A percentile compares a stretch with the other conserved stretches of the same genome.
Conservation (phyloP, 92 coral and sea anemone genomes). For the Phenganax stokvisi region DNA sequence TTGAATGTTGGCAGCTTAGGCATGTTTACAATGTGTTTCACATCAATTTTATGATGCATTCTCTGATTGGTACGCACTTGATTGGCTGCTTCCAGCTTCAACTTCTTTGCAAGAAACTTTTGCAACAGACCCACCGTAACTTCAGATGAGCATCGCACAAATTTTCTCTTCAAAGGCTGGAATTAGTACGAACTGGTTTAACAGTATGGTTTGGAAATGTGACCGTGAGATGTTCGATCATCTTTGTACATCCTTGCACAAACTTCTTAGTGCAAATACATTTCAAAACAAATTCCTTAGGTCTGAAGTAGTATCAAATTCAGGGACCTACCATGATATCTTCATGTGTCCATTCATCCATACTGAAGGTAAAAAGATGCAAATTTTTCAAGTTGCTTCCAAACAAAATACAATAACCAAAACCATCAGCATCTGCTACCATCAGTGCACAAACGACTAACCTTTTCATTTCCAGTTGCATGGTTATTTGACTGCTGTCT, state of each 20-base stretch:
- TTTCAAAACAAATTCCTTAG: no score
- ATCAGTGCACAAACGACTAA: constrained; percentile 4
- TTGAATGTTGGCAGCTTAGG: no score
- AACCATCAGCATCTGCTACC: not conserved
- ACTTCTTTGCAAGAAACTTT: constrained; percentile 76
- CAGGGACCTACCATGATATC: constrained; percentile 13
- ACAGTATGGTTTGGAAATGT: no score
- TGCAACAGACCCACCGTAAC: constrained; percentile 87
- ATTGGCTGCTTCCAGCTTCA: constrained; percentile 75
- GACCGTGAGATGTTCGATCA: no score
- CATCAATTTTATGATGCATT: not conserved
- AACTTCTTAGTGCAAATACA: no score
- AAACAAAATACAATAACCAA: not conserved
- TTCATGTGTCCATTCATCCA: constrained; percentile 11
- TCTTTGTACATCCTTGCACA: no score
- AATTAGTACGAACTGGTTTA: not conserved
- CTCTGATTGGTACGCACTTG: constrained; percentile 49
- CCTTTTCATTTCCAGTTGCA: constrained; percentile 74
- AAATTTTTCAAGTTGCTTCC: not conserved
- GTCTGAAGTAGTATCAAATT: not conserved
- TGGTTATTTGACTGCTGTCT: constrained; percentile 72
- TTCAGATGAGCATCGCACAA: constrained; percentile 76
- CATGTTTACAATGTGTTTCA: no score
- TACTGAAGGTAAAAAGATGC: not conserved
- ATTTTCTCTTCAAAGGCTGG: constrained; percentile 77